Base-by-base conservation (phyloP, 2,797 vertebrate genomes). In the Melopsittacus undulatus region DNA sequence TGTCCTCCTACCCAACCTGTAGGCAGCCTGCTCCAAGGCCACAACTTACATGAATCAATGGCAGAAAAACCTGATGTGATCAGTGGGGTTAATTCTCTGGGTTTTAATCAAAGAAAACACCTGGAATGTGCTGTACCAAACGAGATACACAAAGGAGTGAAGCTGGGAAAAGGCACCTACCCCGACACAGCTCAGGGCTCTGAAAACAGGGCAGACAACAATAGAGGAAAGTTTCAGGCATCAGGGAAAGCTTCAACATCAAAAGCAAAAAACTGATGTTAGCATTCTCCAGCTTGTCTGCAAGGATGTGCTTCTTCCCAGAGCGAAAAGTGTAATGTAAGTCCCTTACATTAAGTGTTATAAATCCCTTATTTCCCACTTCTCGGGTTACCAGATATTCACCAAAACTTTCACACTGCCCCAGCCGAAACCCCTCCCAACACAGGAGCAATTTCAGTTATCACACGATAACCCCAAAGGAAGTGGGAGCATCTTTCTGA, bases 271-370 rank as follows among this genome's bases (percentile, higher is more conserved):
- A 16, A n/a, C 18, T 21, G 10, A 78, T 32, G 72, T 83, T 42
- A 86, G 64, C 18, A 77, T 52, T 20, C 36, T 32, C 13, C 38
- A 74, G 21, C 45, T 72, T 82, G 26, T 72, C 68, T 1, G 0
- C 27, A 61, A 61, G 13, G 24, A 48, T 42, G 13, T 11, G 14
- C 12, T 64, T 68, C 75, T 48, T 76, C 27, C 48, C 57, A 15
- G 51, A 69, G 49, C 19, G n/a, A 87, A 62, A 54, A 82, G 73
- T 1, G 0, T 12, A 57, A 57, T 0, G 0, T 29, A 52, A 52
- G 24, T 52, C 56, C n/a, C n/a, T 34, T 34, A 34, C 22, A 24
- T 57, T 57, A 17, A 59, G 42, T 16, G 38, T 8, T 4, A 0
- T 18, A 38, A 67, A 38, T 23, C 5, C 24, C 20, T 79, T 56